Conservation (phyloP, 2,888 invertebrate species). For the Mesorhabditis sp. region DNA sequence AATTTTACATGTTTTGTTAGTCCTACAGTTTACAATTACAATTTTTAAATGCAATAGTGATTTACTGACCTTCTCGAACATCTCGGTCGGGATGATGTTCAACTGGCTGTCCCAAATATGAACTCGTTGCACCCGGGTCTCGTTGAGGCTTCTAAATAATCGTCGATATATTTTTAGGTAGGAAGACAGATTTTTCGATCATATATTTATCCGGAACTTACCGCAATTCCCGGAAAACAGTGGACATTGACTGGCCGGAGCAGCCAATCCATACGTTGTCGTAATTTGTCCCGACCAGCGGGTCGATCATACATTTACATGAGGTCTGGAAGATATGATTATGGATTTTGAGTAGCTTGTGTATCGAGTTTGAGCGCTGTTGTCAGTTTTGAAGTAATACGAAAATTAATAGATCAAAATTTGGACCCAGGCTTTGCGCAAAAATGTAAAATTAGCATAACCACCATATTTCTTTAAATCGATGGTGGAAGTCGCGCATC, state of each 20-base stretch:
- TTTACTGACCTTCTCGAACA: constrained; percentile 39
- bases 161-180: too few relatives aligned
- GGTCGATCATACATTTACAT: constrained; percentile 4
- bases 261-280: neutral
- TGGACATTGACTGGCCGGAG: neutral
- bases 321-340: neutral
- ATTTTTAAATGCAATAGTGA: too few relatives aligned
- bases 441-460: too few relatives aligned
- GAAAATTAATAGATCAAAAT: too few relatives aligned
- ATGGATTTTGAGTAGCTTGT: too few relatives aligned
- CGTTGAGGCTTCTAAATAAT: constrained; percentile 27
- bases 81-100: constrained; percentile 39
- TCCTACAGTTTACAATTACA: too few relatives aligned
- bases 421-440: too few relatives aligned
- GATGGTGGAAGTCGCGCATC: too few relatives aligned
- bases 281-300: neutral
- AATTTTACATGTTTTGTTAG: too few relatives aligned
- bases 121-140: constrained; percentile 32
- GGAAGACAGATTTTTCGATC: neutral
- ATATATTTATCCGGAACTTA: neutral
- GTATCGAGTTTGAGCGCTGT: too few relatives aligned
- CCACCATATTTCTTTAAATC: too few relatives aligned
- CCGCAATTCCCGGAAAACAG: neutral
- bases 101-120: constrained; percentile 44
- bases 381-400: too few relatives aligned